These are phyloP conservation scores for Trididemnum nubilum DNA, from an alignment of 23 tunicate genomes.

Conservation along the genomic window DNA sequence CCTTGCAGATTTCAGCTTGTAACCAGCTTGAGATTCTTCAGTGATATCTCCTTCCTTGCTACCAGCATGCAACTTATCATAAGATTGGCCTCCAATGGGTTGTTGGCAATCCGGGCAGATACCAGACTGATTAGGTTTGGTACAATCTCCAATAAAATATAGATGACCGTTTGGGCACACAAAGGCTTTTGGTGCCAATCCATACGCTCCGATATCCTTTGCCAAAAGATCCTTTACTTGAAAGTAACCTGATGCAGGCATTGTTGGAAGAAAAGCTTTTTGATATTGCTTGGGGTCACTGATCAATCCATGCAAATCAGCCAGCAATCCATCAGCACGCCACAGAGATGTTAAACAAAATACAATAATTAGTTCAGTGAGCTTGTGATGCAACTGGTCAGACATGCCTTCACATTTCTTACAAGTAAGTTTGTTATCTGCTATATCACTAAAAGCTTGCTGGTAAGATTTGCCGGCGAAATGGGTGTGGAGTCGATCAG, in stretches of 20 bases:
- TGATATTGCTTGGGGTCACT: neutral
- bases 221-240: slow-evolving; percentile 20
- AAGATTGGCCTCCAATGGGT: slow-evolving; percentile 37
- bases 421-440: neutral
- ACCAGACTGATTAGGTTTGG: slow-evolving; percentile 44
- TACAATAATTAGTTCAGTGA: slow-evolving; percentile 16
- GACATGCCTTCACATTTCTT: neutral
- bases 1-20: slow-evolving; percentile 26
- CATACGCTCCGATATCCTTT: slow-evolving; percentile 2
- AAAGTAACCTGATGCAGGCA: slow-evolving; percentile 47
- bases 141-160: slow-evolving; percentile 70
- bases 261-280: slow-evolving; percentile 28
- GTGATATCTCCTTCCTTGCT: slow-evolving; percentile 36
- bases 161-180: slow-evolving; percentile 71
- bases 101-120: slow-evolving; percentile 58
- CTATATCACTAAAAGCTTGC: neutral
- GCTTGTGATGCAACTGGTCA: neutral
- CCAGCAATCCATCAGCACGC: neutral
- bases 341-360: neutral
- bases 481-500: slow-evolving; percentile 13
- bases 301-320: neutral
- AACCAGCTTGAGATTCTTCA: slow-evolving; percentile 68
- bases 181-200: slow-evolving; percentile 37
- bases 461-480: neutral
- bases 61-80: slow-evolving; percentile 42